Evolutionary conservation across 2,888 invertebrate genomes (phyloP).

Genomic region (Stenoptilia bipunctidactyla): DNA sequence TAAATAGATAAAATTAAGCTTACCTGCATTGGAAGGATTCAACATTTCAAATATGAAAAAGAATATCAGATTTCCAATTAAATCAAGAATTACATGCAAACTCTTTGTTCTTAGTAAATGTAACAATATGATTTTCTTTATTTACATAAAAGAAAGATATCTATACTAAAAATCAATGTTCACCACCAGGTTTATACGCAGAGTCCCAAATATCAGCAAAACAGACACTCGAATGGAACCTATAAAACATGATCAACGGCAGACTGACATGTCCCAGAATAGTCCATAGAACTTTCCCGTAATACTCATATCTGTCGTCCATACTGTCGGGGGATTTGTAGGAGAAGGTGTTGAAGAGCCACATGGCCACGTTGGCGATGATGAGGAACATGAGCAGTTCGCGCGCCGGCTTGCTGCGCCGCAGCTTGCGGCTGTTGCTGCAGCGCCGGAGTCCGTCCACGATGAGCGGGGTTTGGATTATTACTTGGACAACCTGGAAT

Average conservation of each 20-base stretch:
- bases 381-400: slow-evolving; percentile 83
- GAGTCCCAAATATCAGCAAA: slow-evolving; percentile 84
- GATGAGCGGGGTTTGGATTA: slow-evolving; percentile 80
- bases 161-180: slow-evolving; percentile 45
- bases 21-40: too few species aligned
- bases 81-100: too few species aligned
- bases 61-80: too few species aligned
- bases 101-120: too few species aligned
- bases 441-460: slow-evolving; percentile 82
- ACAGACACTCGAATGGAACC: slow-evolving; percentile 84
- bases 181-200: slow-evolving; percentile 74
- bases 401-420: slow-evolving; percentile 78
- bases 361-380: slow-evolving; percentile 81
- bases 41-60: too few species aligned
- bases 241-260: slow-evolving; percentile 82
- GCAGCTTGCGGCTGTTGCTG: slow-evolving; percentile 74
- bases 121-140: too few species aligned
- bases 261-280: slow-evolving; percentile 79
- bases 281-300: slow-evolving; percentile 79
- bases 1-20: too few species aligned
- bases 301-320: slow-evolving; percentile 74
- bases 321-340: slow-evolving; percentile 62
- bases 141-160: too few species aligned
- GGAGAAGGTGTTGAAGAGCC: slow-evolving; percentile 81
- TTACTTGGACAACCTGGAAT: slow-evolving; percentile 76